Evolutionary conservation across 2,888 invertebrate genomes (phyloP), one percentile per base, ranked within the genome.

Genomic region (Meghimatium bilineatum): DNA sequence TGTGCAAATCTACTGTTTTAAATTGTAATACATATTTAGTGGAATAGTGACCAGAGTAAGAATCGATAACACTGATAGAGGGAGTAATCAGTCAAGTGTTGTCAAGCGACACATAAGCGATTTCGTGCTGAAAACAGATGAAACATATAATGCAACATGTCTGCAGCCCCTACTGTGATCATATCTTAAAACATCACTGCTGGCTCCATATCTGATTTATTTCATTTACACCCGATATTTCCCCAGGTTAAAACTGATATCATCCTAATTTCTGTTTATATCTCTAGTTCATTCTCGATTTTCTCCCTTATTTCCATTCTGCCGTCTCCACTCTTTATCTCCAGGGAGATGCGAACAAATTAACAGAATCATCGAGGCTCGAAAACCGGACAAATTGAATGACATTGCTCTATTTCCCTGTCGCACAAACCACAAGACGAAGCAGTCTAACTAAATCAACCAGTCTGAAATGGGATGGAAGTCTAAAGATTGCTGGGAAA

Each of bases 311-410:
- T 34, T 74, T 52, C 74, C 20, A 3, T 52, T 74, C 34, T 44
- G 20, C 52, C 29, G 52, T 49, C 74, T 52, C 52, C 49, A 32
- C 32, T 52, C 74, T 20, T 34, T 29, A 52, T 8, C 74, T 52
- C 74, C 52, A 52, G 74, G 52, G 74, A 78, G n/a, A 29, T 23
- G 23, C 26, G 44, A 78, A n/a, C 66, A 32, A 60, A 78, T 78
- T 67, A 78, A 67, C 44, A 78, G 49, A 78, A 78, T 78, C 78
- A 78, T 38, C 78, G 29, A 78, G 67, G 66, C 78, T 78, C 66
- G 66, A 78, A 78, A 78, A 66, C 26, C 44, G n/a, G 63, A 44
- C 78, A 78, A 78, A 78, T 78, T 78, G 67, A 67, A 78, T 78
- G 78, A 66, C 32, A 20, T 38, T 78, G 44, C 49, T 29, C 78